Evolutionary conservation across 2,113 vertebrate genomes (phyloP), one percentile per base, ranked within the genome.

Genomic region (Tachuris rubrigastra): DNA sequence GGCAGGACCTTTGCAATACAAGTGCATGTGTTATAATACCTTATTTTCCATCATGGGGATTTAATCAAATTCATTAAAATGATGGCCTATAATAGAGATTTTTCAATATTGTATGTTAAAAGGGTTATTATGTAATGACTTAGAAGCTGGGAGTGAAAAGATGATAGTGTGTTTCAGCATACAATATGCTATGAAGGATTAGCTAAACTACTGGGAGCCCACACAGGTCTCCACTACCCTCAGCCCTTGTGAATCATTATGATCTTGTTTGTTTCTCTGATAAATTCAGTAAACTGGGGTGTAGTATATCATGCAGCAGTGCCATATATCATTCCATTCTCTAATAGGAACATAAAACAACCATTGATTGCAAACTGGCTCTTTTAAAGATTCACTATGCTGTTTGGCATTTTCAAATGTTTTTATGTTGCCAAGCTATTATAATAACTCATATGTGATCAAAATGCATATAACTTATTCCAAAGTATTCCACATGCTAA

Each of bases 91-190:
- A 96, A 96, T 76, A 95, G 86, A 95, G 88, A 96, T 96, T 97
- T 98, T 97, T 96, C 96, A 98, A 96, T 97, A 97, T 97, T 92
- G 60, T 85, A 91, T 90, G 79, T 96, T 98, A 97, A 98, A 97
- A 96, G 77, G 49, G 47, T 93, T 96, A 95, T 98, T 96, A 95
- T 90, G 83, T 65, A 96, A 97, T 97, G 92, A 92, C 93, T 98
- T 95, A 94, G 78, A 95, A 97, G 77, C 49, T 91, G 81, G 71
- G 87, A 97, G 84, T 91, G 85, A 95, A 97, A 97, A 92, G 88
- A 78, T 74, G 88, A 93, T 92, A 41, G 74, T 35, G 44, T 90
- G 59, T 94, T 93, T 96, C 92, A 93, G 63, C 63, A 47, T 90
- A 78, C 71, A 91, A 71, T 84, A 82, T 63, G 75, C 22, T 77